Evolutionary conservation across 2,888 invertebrate genomes (phyloP).

Genomic region (Teinopalpus imperialis): DNA sequence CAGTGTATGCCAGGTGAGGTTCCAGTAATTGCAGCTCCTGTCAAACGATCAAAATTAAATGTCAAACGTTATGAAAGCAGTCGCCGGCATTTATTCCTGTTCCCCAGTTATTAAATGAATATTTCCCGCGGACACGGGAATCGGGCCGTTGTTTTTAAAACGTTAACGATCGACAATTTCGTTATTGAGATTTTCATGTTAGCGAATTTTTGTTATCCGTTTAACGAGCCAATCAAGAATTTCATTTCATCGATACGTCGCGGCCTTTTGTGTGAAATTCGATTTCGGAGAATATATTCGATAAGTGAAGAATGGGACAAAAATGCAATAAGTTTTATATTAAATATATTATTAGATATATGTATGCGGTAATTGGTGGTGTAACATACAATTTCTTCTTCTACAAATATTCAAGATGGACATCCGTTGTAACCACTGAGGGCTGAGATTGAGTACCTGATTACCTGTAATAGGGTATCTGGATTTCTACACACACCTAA

Average conservation of each 20-base stretch:
- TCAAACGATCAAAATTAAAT: slow-evolving; percentile 43
- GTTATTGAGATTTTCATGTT: slow-evolving; percentile 8
- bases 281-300: no score
- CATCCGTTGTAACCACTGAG: no score
- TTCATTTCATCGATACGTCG: slow-evolving; percentile 10
- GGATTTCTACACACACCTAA: no score
- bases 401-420: no score
- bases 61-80: slow-evolving; percentile 34
- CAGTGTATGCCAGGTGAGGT: neutral
- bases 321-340: no score
- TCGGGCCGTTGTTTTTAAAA: slow-evolving; percentile 9
- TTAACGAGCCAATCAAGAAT: slow-evolving; percentile 16
- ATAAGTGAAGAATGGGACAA: no score
- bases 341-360: no score
- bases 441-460: no score
- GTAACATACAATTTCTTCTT: no score
- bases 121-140: neutral
- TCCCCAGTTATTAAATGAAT: slow-evolving; percentile 23
- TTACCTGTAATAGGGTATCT: no score
- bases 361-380: no score
- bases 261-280: slow-evolving; percentile 6
- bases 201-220: slow-evolving; percentile 6
- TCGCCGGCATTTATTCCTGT: slow-evolving; percentile 32
- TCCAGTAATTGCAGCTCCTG: slow-evolving; percentile 20
- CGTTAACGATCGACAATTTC: slow-evolving; percentile 9